Conservation (phyloP, 2,888 invertebrate species). For the Eupithecia tripunctaria region DNA sequence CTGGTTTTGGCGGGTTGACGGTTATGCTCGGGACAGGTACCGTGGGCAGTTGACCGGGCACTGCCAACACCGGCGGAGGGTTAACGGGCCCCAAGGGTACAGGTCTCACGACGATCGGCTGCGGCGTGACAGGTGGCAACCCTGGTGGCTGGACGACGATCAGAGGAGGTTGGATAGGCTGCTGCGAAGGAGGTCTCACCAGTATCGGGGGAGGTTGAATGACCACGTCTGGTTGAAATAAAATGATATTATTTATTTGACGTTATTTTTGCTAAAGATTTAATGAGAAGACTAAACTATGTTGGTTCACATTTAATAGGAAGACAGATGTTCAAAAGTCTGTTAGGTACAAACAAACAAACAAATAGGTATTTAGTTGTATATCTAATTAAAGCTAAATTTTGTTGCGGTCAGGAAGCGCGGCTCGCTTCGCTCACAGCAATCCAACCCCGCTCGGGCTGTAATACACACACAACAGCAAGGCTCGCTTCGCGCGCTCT, state of each 20-base stretch:
- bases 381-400: no score
- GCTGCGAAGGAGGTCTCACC: slow-evolving; percentile 56
- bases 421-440: no score
- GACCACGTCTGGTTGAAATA: slow-evolving; percentile 57
- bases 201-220: slow-evolving; percentile 71
- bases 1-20: slow-evolving; percentile 56
- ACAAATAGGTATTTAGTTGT: no score
- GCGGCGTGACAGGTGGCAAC: slow-evolving; percentile 55
- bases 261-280: no score
- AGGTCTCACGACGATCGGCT: slow-evolving; percentile 58
- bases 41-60: slow-evolving; percentile 53
- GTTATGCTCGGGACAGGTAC: slow-evolving; percentile 62
- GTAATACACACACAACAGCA: no score
- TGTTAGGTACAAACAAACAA: no score
- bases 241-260: neutral
- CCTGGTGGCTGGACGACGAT: slow-evolving; percentile 58
- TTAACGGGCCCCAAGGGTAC: slow-evolving; percentile 52
- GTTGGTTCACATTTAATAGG: no score
- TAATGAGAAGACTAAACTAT: no score
- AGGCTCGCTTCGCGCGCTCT: no score
- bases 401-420: no score
- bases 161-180: slow-evolving; percentile 58
- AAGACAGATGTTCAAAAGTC: no score
- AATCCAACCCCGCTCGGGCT: no score
- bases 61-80: slow-evolving; percentile 64